Evolutionary conservation across 53 echinoderm and acorn worm genomes (phyloP).

Genomic region (Antedon mediterranea): DNA sequence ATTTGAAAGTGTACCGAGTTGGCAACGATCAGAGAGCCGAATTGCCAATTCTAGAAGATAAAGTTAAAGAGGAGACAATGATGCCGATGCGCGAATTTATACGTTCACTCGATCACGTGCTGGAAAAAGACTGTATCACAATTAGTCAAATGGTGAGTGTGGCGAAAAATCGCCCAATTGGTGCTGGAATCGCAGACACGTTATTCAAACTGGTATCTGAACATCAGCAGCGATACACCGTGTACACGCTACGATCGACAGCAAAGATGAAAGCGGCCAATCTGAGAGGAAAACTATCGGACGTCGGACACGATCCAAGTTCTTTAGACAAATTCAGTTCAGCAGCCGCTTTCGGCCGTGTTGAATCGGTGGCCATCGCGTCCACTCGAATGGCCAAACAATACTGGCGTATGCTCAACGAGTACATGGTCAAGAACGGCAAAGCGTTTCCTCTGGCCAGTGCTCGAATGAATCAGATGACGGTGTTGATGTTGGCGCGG

Average conservation of each 20-base stretch:
- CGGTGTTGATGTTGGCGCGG: not conserved
- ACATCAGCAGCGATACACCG: not conserved
- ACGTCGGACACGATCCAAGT: not conserved
- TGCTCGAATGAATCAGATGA: not conserved
- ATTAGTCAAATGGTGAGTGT: not conserved
- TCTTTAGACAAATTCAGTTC: not conserved
- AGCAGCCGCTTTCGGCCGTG: not conserved
- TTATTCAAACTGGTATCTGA: not conserved
- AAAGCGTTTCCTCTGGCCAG: not conserved
- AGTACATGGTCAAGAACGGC: not conserved
- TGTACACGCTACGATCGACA: not conserved
- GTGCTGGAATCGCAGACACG: not conserved
- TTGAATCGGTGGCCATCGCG: not conserved
- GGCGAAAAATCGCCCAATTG: not conserved
- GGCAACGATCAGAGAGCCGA: no score
- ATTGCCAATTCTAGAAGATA: no score
- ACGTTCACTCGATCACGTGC: no score
- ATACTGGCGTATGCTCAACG: not conserved
- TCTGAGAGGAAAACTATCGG: not conserved
- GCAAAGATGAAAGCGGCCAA: not conserved
- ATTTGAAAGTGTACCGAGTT: no score
- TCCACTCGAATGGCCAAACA: not conserved
- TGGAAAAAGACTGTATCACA: not conserved
- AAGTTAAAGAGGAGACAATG: no score
- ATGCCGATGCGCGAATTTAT: no score